Evolutionary conservation across 1,140 invertebrate genomes (phyloP).

Genomic region (Oreohelix idahoensis): DNA sequence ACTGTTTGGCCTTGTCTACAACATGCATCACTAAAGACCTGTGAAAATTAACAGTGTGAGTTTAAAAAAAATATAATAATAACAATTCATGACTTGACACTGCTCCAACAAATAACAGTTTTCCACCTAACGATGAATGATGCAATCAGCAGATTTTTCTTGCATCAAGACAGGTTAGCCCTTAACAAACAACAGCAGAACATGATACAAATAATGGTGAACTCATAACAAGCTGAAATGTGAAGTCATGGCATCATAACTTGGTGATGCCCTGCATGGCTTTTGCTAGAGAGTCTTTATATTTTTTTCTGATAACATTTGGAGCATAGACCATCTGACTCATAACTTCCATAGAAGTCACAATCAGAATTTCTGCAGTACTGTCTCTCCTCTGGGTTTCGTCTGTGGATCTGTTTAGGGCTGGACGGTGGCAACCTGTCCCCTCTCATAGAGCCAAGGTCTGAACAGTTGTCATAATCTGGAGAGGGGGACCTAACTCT

Average conservation of each 20-base stretch:
- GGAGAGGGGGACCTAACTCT: conserved; percentile 80
- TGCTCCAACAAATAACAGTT: neutral
- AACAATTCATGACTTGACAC: neutral
- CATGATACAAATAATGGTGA: neutral
- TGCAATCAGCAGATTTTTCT: neutral
- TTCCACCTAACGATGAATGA: neutral
- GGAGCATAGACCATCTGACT: conserved; percentile 74
- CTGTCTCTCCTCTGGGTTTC: conserved; percentile 35
- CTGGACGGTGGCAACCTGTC: conserved; percentile 43
- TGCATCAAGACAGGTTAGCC: neutral
- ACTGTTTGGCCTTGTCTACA: too few relatives aligned
- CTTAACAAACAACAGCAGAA: neutral
- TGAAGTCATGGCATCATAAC: neutral
- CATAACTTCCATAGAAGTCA: conserved; percentile 74
- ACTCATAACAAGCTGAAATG: neutral
- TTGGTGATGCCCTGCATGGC: neutral
- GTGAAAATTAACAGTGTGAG: too few relatives aligned
- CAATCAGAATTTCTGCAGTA: conserved; percentile 71
- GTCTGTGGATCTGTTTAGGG: conserved; percentile 6
- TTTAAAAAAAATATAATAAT: too few relatives aligned
- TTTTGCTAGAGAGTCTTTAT: neutral
- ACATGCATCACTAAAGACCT: too few relatives aligned
- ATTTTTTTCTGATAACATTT: conserved; percentile 72
- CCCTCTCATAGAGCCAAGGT: conserved; percentile 42
- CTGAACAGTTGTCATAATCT: conserved; percentile 58